Percentiles rank a stretch among this genome's conserved stretches.
Conservation (phyloP, 2,113 vertebrate genomes). For the Mystacornis crossleyi region DNA sequence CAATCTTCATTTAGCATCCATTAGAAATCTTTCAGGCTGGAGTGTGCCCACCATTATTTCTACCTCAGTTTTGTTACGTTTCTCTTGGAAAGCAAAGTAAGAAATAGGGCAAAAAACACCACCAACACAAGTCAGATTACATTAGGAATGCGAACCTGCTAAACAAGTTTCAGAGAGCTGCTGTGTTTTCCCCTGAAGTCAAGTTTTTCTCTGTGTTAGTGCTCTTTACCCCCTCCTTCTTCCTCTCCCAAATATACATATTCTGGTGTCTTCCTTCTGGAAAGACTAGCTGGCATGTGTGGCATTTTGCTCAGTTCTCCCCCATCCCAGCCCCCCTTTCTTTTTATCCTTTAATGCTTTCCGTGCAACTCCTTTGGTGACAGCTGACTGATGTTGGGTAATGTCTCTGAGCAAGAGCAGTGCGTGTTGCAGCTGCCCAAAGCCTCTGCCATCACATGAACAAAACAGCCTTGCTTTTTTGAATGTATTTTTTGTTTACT, state of each 20-base stretch:
- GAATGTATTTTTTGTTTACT: constrained; percentile 84
- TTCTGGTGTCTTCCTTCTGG: constrained; percentile 40
- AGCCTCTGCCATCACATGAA: constrained; percentile 76
- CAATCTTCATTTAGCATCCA: constrained; percentile 70
- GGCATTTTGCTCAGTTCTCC: constrained; percentile 62
- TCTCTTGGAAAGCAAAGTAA: constrained; percentile 84
- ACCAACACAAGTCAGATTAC: constrained; percentile 44
- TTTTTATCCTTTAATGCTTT: constrained; percentile 75
- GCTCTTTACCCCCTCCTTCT: neutral
- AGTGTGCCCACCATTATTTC: constrained; percentile 85
- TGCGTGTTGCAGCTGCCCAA: constrained; percentile 67
- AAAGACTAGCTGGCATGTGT: constrained; percentile 57
- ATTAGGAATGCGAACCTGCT: constrained; percentile 70
- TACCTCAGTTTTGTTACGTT: constrained; percentile 91
- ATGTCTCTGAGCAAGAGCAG: constrained; percentile 68
- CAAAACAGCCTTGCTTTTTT: constrained; percentile 80
- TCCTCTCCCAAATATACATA: neutral
- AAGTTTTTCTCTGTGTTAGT: constrained; percentile 9
- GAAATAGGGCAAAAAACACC: constrained; percentile 34
- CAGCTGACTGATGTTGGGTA: constrained; percentile 75
- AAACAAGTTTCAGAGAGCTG: constrained; percentile 71
- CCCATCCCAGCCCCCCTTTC: constrained; percentile 28
- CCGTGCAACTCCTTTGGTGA: constrained; percentile 70
- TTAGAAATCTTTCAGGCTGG: constrained; percentile 71
- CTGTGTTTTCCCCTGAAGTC: constrained; percentile 65